Evolutionary conservation across 2,113 vertebrate species (phyloP).

Genomic region (Kryptolebias marmoratus): DNA sequence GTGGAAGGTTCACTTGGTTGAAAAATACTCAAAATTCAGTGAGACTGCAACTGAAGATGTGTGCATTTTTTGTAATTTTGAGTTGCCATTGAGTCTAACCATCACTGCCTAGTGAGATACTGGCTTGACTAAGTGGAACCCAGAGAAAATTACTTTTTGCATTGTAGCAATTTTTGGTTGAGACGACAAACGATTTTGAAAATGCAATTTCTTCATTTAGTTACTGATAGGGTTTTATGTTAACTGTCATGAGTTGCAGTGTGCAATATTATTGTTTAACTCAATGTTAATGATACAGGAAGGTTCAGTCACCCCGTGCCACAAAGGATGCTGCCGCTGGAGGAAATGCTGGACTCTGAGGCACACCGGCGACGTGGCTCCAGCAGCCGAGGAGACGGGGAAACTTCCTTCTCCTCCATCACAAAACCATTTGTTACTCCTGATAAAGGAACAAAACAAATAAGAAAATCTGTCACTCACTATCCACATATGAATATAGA

Average conservation of each 20-base stretch:
- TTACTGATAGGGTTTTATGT: too few relatives aligned
- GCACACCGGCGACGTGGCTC: conserved; percentile 94
- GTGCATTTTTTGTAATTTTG: too few relatives aligned
- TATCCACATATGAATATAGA: neutral
- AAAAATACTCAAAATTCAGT: too few relatives aligned
- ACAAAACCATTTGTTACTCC: conserved; percentile 92
- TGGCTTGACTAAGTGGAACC: too few relatives aligned
- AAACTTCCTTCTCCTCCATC: conserved; percentile 76
- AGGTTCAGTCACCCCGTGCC: conserved; percentile 81
- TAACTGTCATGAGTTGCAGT: neutral
- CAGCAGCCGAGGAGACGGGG: conserved; percentile 79
- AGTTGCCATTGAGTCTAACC: too few relatives aligned
- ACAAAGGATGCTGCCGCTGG: conserved; percentile 87
- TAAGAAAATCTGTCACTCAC: neutral
- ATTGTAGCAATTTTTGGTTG: too few relatives aligned
- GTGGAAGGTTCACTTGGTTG: too few relatives aligned
- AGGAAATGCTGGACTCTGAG: conserved; percentile 97
- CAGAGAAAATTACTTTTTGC: too few relatives aligned
- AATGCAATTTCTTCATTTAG: too few relatives aligned
- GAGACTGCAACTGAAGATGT: too few relatives aligned
- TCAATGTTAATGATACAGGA: neutral
- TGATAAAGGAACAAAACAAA: conserved; percentile 37
- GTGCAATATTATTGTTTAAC: neutral
- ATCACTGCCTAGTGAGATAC: too few relatives aligned
- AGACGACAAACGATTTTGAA: too few relatives aligned